Base-by-base conservation (phyloP, 2,113 vertebrate genomes). In the Daboia siamensis region DNA sequence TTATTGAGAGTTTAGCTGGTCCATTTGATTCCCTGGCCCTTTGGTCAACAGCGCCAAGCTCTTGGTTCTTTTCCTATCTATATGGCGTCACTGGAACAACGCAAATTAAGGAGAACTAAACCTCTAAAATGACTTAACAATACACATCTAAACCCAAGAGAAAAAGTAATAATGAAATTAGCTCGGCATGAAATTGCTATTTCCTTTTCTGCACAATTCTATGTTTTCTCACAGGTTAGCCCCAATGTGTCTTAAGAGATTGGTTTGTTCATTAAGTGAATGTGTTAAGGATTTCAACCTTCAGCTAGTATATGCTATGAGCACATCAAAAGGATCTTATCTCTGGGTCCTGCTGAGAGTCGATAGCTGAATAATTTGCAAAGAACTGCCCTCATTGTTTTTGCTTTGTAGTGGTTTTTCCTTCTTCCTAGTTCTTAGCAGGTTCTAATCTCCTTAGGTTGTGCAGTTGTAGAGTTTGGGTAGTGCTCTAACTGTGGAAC, bases 1-100 rank as follows among this genome's bases (percentile, higher is more conserved):
- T 93, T 93, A 61, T 24, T 61, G 51, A 90, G 93, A 94, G 92
- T 87, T 94, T 86, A 55, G 2, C 54, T 93, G 57, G 44, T 84
- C 23, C 90, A 1, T 91, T 93, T 1, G 0, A 55, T 90, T 69
- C 84, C 51, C 44, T 29, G 74, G 59, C 2, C 6, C 33, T 93
- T 91, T 0, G 20, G 54, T 61, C 48, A 88, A 20, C 74, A 52
- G 64, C 69, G 9, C n/a, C 48, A 69, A 61, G 69, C 7, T 15
- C 2, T 13, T 21, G 3, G 4, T 89, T 93, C 91, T 33, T 93
- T 93, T 94, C 54, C 89, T 74, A 85, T 88, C 39, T 91, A 39
- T 21, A 26, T 48, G 11, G 3, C 17, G 29, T 87, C 26, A 12
- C 54, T 88, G 86, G 33, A 74, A 59, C 39, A 86, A 92, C 51